Evolutionary conservation across 2,888 invertebrate species (phyloP), one percentile per base, ranked within the genome.

Genomic region (Caenorhabditis drosophilae): DNA sequence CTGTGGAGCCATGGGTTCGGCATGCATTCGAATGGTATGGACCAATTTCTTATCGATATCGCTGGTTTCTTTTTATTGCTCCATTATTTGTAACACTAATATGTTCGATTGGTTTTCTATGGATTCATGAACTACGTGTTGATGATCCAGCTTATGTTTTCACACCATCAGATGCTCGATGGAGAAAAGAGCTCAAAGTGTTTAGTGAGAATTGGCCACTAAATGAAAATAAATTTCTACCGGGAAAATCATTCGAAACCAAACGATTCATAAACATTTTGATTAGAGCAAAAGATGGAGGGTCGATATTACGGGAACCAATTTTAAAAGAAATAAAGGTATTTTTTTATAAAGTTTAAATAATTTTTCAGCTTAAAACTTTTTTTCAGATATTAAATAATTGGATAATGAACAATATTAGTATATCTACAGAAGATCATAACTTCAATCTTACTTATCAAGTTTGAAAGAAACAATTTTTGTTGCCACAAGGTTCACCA

Each of bases 91-190:
- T 81, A 20, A 78, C 80, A 2, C 40, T 67, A 11, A 45, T 66
- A 9, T 61, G 75, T 18, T 73, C 73, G 7, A 50, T 76, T 15
- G 82, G 82, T 0, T 77, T 82, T 45, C 50, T 78, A 7, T 73
- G 75, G 57, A 57, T 82, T 49, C 59, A 61, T 18, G 79, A 80
- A 23, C 60, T 82, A 12, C 57, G 76, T 22, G 73, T 82, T 7
- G 79, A 82, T 59, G 82, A 82, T 58, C 82, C 82, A 9, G 70
- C 79, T 1, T 81, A 77, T 52, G 80, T 82, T 15, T 81, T 81
- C 56, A 81, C 81, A 22, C 81, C 81, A 0, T 73, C 69, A 44
- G 80, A 80, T 57, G 77, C 81, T 12, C 73, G 81, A 52, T 81
- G 81, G 81, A 67, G 79, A 44, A 66, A 56, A 38, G 81, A 81